Percentiles rank a stretch among this genome's conserved stretches.
phyloP scores from a whole-genome alignment of 2,797 vertebrate species.

The Natrix natrix region DNA sequence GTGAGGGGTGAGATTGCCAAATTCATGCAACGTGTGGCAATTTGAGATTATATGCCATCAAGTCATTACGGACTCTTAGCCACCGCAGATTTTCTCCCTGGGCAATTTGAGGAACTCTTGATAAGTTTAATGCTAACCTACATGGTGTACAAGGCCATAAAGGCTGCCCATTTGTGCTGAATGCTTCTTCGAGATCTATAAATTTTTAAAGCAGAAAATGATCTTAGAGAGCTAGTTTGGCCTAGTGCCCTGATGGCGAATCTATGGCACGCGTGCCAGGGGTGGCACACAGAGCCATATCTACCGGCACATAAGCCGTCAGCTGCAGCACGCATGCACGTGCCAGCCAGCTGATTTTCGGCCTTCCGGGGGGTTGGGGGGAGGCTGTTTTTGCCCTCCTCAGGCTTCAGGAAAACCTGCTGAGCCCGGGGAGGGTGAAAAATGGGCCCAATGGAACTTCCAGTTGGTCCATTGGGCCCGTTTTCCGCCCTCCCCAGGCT shows the following conservation, averaged over 20 bases:
- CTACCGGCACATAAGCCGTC: too few species aligned
- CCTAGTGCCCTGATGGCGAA: not conserved
- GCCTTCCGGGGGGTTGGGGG: too few species aligned
- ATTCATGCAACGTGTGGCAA: not conserved
- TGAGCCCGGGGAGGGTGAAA: too few species aligned
- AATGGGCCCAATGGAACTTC: too few species aligned
- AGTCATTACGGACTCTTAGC: not conserved
- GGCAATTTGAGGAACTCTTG: not conserved
- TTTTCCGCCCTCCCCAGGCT: too few species aligned
- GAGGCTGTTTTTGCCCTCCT: too few species aligned
- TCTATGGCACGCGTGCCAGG: too few species aligned
- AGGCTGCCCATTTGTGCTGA: not conserved
- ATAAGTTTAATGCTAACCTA: not conserved
- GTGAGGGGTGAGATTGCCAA: not conserved
- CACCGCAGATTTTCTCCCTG: not conserved
- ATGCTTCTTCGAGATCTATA: not conserved
- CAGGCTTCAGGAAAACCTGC: too few species aligned
- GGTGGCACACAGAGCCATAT: too few species aligned
- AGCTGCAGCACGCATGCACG: too few species aligned
- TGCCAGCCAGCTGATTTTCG: too few species aligned
- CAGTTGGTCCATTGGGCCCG: too few species aligned
- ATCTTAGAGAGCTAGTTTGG: not conserved
- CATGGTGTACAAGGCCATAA: not conserved
- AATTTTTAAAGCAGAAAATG: not conserved
- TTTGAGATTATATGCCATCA: not conserved